Evolutionary conservation across 92 coral and sea anemone species (phyloP), one percentile per base, ranked within the genome.

Genomic region (Porites evermanni): DNA sequence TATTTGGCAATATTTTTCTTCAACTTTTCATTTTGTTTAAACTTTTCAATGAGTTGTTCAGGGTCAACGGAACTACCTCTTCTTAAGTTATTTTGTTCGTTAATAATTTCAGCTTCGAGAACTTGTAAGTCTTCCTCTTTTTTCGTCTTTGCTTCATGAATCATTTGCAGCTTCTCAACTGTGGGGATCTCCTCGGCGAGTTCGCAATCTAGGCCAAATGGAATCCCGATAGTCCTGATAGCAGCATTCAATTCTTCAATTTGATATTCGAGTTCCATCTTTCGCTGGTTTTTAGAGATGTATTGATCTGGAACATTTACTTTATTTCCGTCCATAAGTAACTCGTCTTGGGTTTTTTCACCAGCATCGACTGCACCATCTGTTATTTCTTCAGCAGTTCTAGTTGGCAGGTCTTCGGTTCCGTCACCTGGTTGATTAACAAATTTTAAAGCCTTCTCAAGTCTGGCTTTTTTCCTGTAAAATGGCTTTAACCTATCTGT

Each of bases 401-500:
- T 70, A 9, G 67, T 19, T 26, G 61, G 26, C 3, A 12, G 11
- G 44, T 72, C 54, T 12, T 70, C 84, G 1, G 14, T 72, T 1
- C 47, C n/a, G 9, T 2, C 24, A 47, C 18, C 0, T 38, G 12
- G 16, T 59, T 58, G 64, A 13, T 4, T 26, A 7, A 44, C 50
- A 19, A 2, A 58, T 13, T 71, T 59, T 11, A 92, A 64, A 51
- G 81, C 74, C 0, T 63, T 54, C 70, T 80, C 67, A n/a, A 91
- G 86, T 18, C 94, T 53, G 12, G 29, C 64, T 23, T 74, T 61
- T 81, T 93, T 94, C 61, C 88, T 84, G 44, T 87, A 67, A 56
- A 94, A 89, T 24, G 98, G 98, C 19, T 38, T 51, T n/a, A 82
- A 50, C 24, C 93, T 89, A 18, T 73, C 72, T 26, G 71, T 78